phyloP scores from a whole-genome alignment of 1,140 invertebrate genomes.

The Drosophila setifemur region DNA sequence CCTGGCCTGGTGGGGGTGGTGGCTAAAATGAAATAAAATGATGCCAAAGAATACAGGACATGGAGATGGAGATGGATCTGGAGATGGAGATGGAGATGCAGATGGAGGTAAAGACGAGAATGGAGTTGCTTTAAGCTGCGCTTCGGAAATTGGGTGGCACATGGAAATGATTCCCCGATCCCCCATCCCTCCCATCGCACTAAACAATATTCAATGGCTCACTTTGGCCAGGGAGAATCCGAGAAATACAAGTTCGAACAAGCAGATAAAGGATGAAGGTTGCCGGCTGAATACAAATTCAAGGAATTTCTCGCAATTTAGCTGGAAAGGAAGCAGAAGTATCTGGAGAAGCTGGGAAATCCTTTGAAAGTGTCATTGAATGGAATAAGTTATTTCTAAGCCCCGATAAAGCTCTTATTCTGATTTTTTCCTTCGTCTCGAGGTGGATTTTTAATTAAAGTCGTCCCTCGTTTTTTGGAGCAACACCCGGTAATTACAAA shows the following conservation, averaged over 20 bases:
- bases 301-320: neutral
- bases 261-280: neutral
- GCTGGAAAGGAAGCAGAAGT: too few species aligned
- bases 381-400: neutral
- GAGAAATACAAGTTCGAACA: neutral
- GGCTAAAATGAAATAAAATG: neutral
- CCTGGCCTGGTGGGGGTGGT: neutral
- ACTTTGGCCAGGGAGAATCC: neutral
- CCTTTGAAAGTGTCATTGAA: too few species aligned
- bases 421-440: neutral
- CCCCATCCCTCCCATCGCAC: neutral
- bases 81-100: neutral
- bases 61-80: too few species aligned
- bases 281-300: neutral
- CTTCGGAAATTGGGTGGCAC: neutral
- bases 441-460: neutral
- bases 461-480: too few species aligned
- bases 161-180: neutral
- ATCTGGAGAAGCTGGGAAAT: too few species aligned
- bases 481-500: too few species aligned
- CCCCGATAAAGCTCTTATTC: neutral
- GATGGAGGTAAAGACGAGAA: neutral
- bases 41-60: neutral
- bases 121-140: slow-evolving; percentile 1
- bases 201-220: slow-evolving; percentile 13